Percentiles rank a stretch among this genome's conserved stretches.
Conservation (phyloP, 2,797 vertebrate genomes). For the Bradypodion pumilum region DNA sequence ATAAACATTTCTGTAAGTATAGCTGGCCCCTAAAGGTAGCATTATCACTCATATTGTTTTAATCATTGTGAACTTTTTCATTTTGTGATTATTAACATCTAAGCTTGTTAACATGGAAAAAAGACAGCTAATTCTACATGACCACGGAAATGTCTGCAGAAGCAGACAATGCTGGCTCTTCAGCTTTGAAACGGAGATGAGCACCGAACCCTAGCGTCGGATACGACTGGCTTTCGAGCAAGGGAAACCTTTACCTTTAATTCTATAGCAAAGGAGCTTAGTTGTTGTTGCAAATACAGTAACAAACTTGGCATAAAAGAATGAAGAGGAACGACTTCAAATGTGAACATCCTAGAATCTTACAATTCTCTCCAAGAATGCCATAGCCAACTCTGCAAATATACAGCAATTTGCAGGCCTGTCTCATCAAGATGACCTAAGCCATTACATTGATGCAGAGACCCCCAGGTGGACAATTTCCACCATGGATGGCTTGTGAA, state of each 20-base stretch:
- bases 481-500: constrained; percentile 48
- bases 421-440: constrained; percentile 8
- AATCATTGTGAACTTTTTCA: too few relatives aligned
- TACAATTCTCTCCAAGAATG: background rate
- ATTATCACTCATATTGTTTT: background rate
- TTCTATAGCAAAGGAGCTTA: background rate
- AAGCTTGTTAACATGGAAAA: background rate
- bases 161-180: too few relatives aligned
- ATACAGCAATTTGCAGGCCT: background rate
- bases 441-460: constrained; percentile 48
- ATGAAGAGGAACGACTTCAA: background rate
- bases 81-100: background rate
- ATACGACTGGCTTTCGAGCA: too few relatives aligned
- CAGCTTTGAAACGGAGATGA: too few relatives aligned
- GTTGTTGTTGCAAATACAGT: too few relatives aligned
- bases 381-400: background rate
- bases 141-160: too few relatives aligned
- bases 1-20: background rate
- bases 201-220: too few relatives aligned
- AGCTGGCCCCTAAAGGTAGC: background rate
- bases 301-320: background rate
- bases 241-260: too few relatives aligned
- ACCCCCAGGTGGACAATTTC: constrained; percentile 20
- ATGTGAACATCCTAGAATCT: background rate
- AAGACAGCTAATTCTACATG: background rate